A percentile compares a stretch with the other conserved stretches of the same genome.
These are phyloP conservation scores for Myrmecobius fasciatus DNA, from an alignment of 2,113 vertebrate species.

Conservation along the genomic window DNA sequence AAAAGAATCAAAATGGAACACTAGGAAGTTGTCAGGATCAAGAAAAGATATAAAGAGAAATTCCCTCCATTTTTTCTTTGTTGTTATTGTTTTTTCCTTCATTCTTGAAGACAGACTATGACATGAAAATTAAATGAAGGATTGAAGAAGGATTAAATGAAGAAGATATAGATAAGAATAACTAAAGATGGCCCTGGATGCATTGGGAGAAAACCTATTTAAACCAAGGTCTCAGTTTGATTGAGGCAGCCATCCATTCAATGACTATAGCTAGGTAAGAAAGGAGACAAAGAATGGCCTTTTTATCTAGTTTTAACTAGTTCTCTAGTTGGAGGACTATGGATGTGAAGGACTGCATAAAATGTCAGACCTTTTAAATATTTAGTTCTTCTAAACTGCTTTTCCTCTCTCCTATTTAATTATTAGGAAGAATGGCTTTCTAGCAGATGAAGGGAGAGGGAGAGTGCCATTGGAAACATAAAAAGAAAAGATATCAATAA, in stretches of 20 bases:
- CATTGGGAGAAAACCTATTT: too few relatives aligned
- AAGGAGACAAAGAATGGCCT: too few relatives aligned
- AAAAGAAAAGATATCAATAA: background rate
- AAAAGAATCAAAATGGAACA: background rate
- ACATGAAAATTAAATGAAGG: too few relatives aligned
- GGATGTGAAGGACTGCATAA: background rate
- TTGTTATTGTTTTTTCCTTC: background rate
- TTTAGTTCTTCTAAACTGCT: background rate
- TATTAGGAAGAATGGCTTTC: background rate
- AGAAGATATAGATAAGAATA: too few relatives aligned
- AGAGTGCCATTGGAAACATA: background rate
- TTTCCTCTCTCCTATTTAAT: background rate
- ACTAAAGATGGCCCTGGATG: too few relatives aligned
- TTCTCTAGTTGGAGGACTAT: background rate
- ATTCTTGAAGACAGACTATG: too few relatives aligned
- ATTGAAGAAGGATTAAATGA: too few relatives aligned
- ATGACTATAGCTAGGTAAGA: too few relatives aligned
- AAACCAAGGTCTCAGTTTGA: too few relatives aligned
- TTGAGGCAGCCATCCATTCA: too few relatives aligned
- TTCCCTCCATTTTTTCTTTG: background rate
- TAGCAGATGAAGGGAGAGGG: background rate
- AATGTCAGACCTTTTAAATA: background rate
- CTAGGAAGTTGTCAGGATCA: background rate
- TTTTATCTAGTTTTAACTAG: too few relatives aligned
- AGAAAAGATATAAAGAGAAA: background rate